phyloP scores from a whole-genome alignment of 2,797 vertebrate species.

The Lagorchestes hirsutus region DNA sequence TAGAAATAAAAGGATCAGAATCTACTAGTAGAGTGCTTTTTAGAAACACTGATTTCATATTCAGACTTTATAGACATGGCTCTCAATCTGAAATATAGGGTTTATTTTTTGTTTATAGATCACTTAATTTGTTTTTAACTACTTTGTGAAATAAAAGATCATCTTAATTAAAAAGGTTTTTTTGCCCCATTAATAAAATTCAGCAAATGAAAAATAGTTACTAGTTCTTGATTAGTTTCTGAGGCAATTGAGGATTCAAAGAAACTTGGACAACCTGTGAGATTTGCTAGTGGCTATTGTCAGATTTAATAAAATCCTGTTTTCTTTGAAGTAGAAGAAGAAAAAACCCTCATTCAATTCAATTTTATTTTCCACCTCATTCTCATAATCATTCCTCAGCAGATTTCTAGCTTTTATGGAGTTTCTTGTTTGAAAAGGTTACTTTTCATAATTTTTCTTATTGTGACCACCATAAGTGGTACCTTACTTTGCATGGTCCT shows the following conservation, averaged over 20 bases:
- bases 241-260: slow-evolving; percentile 25
- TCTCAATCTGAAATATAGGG: slow-evolving; percentile 22
- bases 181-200: slow-evolving; percentile 19
- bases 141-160: not conserved
- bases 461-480: slow-evolving; percentile 53
- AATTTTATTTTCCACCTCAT: slow-evolving; percentile 13
- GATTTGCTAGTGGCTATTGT: slow-evolving; percentile 18
- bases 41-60: not conserved
- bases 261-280: not conserved
- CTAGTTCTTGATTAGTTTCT: slow-evolving; percentile 11
- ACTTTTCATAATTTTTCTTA: slow-evolving; percentile 49
- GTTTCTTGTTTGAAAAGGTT: slow-evolving; percentile 49
- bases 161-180: not conserved
- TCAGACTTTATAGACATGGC: not conserved
- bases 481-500: not conserved
- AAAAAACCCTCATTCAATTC: slow-evolving; percentile 15
- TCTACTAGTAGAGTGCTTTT: slow-evolving; percentile 17
- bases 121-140: not conserved
- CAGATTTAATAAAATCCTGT: slow-evolving; percentile 12
- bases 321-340: slow-evolving; percentile 49
- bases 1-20: slow-evolving; percentile 40
- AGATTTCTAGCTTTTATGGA: slow-evolving; percentile 25
- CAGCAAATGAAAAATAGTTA: slow-evolving; percentile 24
- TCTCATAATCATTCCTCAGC: slow-evolving; percentile 22
- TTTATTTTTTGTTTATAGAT: slow-evolving; percentile 28